These are phyloP conservation scores for Morus bassanus DNA, from an alignment of 2,797 vertebrate species.

Conservation along the genomic window DNA sequence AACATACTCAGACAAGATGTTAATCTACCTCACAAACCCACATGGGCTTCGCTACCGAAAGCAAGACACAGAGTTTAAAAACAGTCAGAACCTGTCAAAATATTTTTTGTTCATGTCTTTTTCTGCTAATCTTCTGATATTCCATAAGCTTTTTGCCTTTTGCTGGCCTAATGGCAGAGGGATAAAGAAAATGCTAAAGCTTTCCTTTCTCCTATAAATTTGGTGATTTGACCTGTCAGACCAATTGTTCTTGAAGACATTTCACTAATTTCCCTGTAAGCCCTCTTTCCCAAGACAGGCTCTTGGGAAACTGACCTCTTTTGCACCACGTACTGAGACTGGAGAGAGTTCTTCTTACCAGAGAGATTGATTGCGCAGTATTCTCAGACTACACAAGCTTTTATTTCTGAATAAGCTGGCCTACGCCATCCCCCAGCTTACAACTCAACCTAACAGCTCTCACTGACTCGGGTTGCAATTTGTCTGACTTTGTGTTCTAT, in stretches of 20 bases:
- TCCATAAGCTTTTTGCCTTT: neutral
- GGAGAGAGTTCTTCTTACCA: neutral
- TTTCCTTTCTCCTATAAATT: neutral
- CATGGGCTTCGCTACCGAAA: neutral
- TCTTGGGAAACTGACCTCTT: neutral
- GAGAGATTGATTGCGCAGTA: neutral
- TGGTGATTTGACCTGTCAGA: neutral
- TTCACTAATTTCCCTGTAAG: neutral
- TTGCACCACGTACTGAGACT: rapidly evolving
- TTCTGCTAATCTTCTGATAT: neutral
- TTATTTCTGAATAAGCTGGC: neutral
- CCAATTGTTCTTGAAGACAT: neutral
- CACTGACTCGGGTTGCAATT: rapidly evolving
- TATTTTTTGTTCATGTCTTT: neutral
- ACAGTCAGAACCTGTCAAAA: neutral
- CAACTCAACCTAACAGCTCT: neutral
- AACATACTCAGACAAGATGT: neutral
- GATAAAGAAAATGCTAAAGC: neutral
- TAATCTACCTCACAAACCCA: neutral
- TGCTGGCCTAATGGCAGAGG: neutral
- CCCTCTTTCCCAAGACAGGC: neutral
- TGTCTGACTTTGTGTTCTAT: rapidly evolving
- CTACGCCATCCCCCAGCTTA: neutral
- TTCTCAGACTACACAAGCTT: neutral
- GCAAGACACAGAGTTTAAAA: neutral